phyloP scores from a whole-genome alignment of 2,113 vertebrate genomes.

The Camarhynchus parvulus region DNA sequence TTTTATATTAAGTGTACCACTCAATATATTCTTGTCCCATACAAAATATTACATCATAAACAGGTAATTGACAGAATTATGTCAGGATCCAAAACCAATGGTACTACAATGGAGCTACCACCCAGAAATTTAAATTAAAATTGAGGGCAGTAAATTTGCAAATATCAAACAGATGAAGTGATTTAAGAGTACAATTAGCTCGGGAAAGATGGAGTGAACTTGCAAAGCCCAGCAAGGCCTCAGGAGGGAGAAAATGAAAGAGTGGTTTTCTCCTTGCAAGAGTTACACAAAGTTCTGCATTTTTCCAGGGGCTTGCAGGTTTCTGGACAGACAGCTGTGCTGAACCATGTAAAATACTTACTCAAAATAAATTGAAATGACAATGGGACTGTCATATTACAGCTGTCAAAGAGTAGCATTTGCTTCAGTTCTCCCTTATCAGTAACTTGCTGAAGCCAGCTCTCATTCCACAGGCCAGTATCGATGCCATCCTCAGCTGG shows the following conservation, averaged over 20 bases:
- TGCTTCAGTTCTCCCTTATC: not conserved
- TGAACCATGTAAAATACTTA: not conserved
- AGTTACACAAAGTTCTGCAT: not conserved
- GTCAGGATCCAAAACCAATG: not conserved
- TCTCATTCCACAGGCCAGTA: not conserved
- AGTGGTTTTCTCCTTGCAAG: not conserved
- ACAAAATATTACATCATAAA: not conserved
- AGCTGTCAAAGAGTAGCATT: not conserved
- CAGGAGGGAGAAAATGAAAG: not conserved
- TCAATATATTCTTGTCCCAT: not conserved
- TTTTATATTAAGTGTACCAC: not conserved
- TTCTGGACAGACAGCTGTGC: not conserved
- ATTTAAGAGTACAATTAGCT: not conserved
- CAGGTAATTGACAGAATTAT: not conserved
- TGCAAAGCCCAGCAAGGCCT: not conserved
- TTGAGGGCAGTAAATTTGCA: rapidly evolving
- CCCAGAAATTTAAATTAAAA: not conserved
- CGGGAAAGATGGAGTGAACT: not conserved
- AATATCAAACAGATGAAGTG: not conserved
- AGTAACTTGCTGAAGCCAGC: not conserved
- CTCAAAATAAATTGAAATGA: not conserved
- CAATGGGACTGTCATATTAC: not conserved
- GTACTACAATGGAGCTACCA: not conserved
- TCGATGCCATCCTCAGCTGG: not conserved
- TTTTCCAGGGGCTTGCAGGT: not conserved